A percentile compares a stretch with the other conserved stretches of the same genome.
Evolutionary conservation across 2,797 vertebrate species (phyloP).

Genomic region (Sebastes vulpes): DNA sequence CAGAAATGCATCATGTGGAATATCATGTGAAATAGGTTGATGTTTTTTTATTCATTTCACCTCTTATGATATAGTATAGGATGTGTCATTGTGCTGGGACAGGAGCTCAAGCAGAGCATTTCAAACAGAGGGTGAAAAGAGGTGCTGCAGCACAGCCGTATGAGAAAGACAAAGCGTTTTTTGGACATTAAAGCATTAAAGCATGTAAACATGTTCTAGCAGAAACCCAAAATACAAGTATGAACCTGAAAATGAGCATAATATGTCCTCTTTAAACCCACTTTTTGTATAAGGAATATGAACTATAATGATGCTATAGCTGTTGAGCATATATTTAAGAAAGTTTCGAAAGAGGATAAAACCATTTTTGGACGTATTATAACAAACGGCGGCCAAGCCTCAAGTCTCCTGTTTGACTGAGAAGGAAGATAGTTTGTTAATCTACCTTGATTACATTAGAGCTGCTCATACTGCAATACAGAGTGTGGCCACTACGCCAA

Average conservation of each 20-base stretch:
- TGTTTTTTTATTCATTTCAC: neutral
- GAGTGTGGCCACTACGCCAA: neutral
- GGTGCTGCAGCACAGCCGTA: too few species aligned
- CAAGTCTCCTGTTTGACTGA: neutral
- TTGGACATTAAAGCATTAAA: too few species aligned
- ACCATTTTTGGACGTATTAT: neutral
- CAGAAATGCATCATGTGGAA: neutral
- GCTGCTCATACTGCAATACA: neutral
- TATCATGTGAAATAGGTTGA: neutral
- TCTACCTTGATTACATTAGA: neutral
- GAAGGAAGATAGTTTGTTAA: neutral
- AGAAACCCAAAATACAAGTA: too few species aligned
- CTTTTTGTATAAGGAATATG: neutral
- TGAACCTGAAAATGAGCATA: too few species aligned
- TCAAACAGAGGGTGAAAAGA: too few species aligned
- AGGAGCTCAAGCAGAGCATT: too few species aligned
- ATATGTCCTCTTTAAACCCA: neutral
- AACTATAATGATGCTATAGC: neutral
- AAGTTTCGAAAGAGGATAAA: too few species aligned
- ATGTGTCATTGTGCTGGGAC: neutral
- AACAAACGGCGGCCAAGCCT: neutral
- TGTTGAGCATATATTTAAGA: neutral
- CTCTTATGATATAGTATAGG: neutral
- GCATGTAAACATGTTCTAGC: too few species aligned
- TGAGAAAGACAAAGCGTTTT: too few species aligned